Evolutionary conservation across 2,797 vertebrate species (phyloP), one percentile per base, ranked within the genome.

Genomic region (Gobio occitaniae): DNA sequence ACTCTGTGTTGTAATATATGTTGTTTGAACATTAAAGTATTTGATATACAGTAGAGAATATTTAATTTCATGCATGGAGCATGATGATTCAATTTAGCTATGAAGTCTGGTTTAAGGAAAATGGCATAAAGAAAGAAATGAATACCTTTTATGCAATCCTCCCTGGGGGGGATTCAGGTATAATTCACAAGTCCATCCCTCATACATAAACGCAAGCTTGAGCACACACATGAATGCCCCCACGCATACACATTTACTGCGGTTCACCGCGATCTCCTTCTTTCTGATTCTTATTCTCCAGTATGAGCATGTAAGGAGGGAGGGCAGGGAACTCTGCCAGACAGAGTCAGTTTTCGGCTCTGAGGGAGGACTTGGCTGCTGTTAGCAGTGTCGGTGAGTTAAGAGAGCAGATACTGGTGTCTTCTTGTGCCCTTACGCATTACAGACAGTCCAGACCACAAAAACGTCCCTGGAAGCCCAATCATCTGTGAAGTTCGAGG

Each of bases 271-370:
- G 52, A 78, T 70, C 78, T 72, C 54, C 56, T 38, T 76, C 54
- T 81, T 59, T 41, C 50, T 59, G 56, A 41, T n/a, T 76, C n/a
- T 68, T 66, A 76, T 61, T 54, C 82, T 76, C 47, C 69, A 41
- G 70, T 65, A 48, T 72, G 50, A 77, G 70, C 78, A 82, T 86
- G 56, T 82, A 80, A 70, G 50, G 76, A 16, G 76, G 48, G 76
- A 17, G 56, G 84, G 69, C 29, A 79, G 86, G 86, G 84, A 86
- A 66, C 44, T 17, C 78, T 80, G 89, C 88, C 88, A 89, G 82
- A 79, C 74, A 86, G 87, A 89, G 81, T 89, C 89, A 82, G 85
- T 82, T 90, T 86, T 87, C 87, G 38, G n/a, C 86, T 84, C 86
- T 13, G 32, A 82, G 76, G 74, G 75, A 80, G 83, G 56, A 80